Conservation (phyloP, 2,888 invertebrate genomes). For the Lycia hirtaria region DNA sequence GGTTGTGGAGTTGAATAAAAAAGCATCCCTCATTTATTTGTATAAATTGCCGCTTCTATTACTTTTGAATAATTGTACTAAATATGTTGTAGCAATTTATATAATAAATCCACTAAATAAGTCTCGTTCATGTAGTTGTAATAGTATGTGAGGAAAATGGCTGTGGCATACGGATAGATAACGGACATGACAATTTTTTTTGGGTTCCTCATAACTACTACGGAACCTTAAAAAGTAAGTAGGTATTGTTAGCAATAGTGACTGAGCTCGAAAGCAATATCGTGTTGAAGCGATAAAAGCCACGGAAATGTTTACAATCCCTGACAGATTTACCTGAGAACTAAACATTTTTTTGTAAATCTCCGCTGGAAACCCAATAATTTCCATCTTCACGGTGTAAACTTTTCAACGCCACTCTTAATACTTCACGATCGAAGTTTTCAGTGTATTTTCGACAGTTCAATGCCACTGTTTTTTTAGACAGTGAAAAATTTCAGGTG, state of each 20-base stretch:
- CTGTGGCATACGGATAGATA: no score
- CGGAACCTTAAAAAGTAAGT: not conserved
- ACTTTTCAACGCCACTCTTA: conserved; percentile 24
- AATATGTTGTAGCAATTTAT: no score
- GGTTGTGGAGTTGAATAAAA: no score
- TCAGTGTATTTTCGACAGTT: conserved; percentile 33
- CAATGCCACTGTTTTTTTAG: conserved; percentile 31
- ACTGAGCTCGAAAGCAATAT: conserved; percentile 16
- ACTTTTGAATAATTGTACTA: no score
- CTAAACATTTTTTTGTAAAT: conserved; percentile 21
- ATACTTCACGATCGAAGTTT: conserved; percentile 22
- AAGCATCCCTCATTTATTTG: no score
- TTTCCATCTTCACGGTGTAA: conserved; percentile 16
- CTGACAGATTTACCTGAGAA: conserved; percentile 31
- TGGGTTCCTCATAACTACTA: no score
- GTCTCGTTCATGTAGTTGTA: no score
- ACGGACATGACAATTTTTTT: no score
- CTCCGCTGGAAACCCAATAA: conserved; percentile 19
- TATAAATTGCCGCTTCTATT: no score
- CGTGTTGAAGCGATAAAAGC: conserved; percentile 17
- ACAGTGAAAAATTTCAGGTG: conserved; percentile 13
- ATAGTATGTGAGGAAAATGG: no score
- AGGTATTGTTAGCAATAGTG: conserved; percentile 1
- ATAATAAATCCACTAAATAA: no score
- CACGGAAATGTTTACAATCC: conserved; percentile 19